Evolutionary conservation across 1,140 invertebrate genomes (phyloP).

Genomic region (Marisa cornuarietis): DNA sequence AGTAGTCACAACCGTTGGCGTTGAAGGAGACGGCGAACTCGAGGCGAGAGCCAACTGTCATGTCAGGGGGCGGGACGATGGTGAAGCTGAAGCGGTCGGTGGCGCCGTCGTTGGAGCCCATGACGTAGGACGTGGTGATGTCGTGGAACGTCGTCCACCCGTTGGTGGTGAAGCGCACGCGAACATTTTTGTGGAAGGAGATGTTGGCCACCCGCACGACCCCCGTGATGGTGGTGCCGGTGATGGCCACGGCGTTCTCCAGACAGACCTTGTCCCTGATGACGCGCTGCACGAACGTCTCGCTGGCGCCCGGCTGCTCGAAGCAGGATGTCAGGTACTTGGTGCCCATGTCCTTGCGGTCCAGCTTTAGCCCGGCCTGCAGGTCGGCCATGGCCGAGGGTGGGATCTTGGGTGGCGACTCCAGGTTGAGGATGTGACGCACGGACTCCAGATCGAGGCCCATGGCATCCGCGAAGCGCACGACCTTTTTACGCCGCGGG

Average conservation of each 20-base stretch:
- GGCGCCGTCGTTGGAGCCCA: constrained; percentile 90
- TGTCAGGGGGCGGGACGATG: constrained; percentile 70
- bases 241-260: constrained; percentile 75
- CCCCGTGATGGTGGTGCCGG: constrained; percentile 80
- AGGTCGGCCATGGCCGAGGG: constrained; percentile 61
- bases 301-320: constrained; percentile 79
- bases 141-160: constrained; percentile 87
- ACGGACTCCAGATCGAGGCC: constrained; percentile 92
- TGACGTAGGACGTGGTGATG: constrained; percentile 79
- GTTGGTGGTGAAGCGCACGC: constrained; percentile 86
- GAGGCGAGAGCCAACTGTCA: constrained; percentile 78
- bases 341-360: constrained; percentile 45
- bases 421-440: constrained; percentile 67
- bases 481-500: constrained; percentile 84
- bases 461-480: constrained; percentile 92
- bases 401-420: constrained; percentile 63
- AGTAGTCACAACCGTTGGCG: constrained; percentile 80
- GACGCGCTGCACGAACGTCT: constrained; percentile 82
- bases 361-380: constrained; percentile 43
- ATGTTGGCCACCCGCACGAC: constrained; percentile 88
- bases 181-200: constrained; percentile 90
- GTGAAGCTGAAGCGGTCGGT: constrained; percentile 86
- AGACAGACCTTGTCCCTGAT: constrained; percentile 80
- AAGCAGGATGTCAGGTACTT: constrained; percentile 78
- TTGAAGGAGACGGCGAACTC: constrained; percentile 86